A percentile compares a stretch with the other conserved stretches of the same genome.
Conservation (phyloP, 2,113 vertebrate genomes). For the Tapirus terrestris region DNA sequence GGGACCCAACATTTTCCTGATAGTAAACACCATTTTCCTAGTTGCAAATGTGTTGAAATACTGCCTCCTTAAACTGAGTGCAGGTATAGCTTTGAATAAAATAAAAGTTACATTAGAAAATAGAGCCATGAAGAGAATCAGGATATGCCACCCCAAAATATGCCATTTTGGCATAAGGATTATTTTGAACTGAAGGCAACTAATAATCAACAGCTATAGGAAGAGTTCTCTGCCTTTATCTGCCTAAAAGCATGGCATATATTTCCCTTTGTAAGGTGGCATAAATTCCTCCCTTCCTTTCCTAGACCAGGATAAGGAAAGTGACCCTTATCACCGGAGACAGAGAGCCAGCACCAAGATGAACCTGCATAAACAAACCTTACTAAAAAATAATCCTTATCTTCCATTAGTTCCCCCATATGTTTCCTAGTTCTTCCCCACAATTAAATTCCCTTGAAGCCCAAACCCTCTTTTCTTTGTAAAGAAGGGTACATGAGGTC, state of each 20-base stretch:
- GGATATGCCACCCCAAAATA: not conserved
- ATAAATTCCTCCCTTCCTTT: not conserved
- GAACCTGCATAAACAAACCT: not conserved
- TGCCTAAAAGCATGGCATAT: not conserved
- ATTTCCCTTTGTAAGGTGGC: not conserved
- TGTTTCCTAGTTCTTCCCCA: not conserved
- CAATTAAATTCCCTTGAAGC: not conserved
- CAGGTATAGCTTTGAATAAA: not conserved
- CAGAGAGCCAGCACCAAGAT: not conserved
- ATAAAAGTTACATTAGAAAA: not conserved
- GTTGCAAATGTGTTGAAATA: not conserved
- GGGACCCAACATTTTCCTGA: not conserved
- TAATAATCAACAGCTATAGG: not conserved
- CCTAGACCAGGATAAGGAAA: not conserved
- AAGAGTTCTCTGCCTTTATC: not conserved
- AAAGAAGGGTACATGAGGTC: not conserved
- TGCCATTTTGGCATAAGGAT: not conserved
- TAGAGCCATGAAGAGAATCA: not conserved
- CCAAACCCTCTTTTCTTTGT: not conserved
- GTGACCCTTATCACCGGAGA: not conserved
- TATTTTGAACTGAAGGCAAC: not conserved
- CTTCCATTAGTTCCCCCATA: not conserved
- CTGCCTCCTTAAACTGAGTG: not conserved
- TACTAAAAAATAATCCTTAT: not conserved
- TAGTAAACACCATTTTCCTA: not conserved